Base-by-base conservation (phyloP, 1,140 invertebrate genomes). In the Tetranychus urticae region DNA sequence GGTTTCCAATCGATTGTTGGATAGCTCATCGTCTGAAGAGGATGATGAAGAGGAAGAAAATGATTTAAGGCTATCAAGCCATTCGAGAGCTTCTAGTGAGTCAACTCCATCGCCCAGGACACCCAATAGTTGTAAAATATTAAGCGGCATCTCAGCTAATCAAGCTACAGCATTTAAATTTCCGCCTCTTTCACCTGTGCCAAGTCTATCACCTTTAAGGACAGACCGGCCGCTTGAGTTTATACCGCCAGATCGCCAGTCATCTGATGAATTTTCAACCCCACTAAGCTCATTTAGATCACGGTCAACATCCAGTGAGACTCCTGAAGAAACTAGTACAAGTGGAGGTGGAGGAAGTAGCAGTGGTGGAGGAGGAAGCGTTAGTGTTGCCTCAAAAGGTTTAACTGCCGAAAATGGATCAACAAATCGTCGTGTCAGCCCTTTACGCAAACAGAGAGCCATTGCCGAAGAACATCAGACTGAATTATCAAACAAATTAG, bases 391-490 rank as follows among this genome's bases (percentile, higher is more conserved):
- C 1, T 23, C 56, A 57, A 23, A 34, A 31, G 12, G 7, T 52
- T 39, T 47, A 0, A n/a, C 60, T 14, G 60, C 62, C n/a, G 60
- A 58, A 46, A 60, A 62, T 39, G 23, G 55, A 7, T 61, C 62
- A 23, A 62, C 61, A 46, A 58, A 42, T 37, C 60, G 63, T n/a
- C 60, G 62, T 14, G 50, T 59, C 36, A 65, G 60, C 45, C 66
- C 65, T 13, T 45, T 67, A 12, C 57, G 57, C 50, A 67, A 66
- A 52, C 66, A 67, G 46, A 54, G 61, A 61, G 63, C 66, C 14
- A 52, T 65, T 33, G 58, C 65, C 34, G 66, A 67, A 61, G 60
- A 61, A 34, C 3, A 2, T 23, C 39, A 42, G 10, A 10, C 39
- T 42, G 39, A 42, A 5, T 10, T 42, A 10, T 8, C 56, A n/a